Evolutionary conservation across 2,113 vertebrate species (phyloP).

Genomic region (Strix uralensis): DNA sequence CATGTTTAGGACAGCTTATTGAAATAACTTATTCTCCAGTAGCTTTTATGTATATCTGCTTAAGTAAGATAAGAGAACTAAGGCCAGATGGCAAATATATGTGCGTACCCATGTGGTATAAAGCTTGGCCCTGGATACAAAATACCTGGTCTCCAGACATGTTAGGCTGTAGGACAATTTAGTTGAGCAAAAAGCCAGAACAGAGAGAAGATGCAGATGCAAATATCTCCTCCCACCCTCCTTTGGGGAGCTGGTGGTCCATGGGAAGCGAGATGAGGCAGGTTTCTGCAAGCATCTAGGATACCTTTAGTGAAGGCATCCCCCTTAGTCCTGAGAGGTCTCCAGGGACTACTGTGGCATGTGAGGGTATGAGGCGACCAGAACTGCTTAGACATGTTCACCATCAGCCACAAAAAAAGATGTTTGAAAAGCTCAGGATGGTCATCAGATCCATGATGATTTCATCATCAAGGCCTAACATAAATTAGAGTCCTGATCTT

Average conservation of each 20-base stretch:
- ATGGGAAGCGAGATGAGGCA: accelerated
- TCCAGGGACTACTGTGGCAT: background rate
- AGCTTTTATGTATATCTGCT: background rate
- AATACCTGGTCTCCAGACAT: background rate
- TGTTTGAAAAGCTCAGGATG: background rate
- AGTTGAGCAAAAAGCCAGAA: background rate
- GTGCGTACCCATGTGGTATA: background rate
- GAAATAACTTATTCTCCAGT: background rate
- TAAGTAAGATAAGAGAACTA: background rate
- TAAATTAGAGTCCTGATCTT: background rate
- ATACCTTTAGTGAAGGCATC: background rate
- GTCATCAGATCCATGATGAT: background rate
- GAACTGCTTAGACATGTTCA: background rate
- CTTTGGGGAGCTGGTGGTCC: background rate
- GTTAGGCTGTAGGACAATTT: background rate
- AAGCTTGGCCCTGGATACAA: background rate
- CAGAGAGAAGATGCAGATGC: background rate
- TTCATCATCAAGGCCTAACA: background rate
- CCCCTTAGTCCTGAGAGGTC: background rate
- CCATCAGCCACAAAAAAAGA: background rate
- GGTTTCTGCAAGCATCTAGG: background rate
- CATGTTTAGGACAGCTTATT: background rate
- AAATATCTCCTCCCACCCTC: background rate
- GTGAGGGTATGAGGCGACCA: background rate
- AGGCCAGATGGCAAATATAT: background rate